Conservation (phyloP, 2,888 invertebrate genomes). For the Drosophila cognata region DNA sequence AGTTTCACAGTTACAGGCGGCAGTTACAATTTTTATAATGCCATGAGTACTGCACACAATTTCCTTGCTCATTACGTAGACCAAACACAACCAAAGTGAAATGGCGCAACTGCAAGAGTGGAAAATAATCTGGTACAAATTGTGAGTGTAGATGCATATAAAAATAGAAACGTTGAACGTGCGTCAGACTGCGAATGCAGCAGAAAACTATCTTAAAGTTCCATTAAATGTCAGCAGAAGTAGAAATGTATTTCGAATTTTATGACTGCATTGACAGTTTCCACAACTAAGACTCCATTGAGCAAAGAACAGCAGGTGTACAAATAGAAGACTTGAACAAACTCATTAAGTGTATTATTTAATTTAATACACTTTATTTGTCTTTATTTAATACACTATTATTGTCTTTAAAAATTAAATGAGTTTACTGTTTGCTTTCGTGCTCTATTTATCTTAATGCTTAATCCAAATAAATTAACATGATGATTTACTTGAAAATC, state of each 20-base stretch:
- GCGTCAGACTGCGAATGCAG: slow-evolving; percentile 26
- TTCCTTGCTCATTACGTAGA: slow-evolving; percentile 65
- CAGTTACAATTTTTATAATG: slow-evolving; percentile 59
- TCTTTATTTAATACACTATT: neutral
- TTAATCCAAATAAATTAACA: slow-evolving; percentile 61
- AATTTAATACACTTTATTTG: neutral
- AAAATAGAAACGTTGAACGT: slow-evolving; percentile 35
- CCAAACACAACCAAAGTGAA: slow-evolving; percentile 54
- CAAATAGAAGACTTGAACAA: neutral
- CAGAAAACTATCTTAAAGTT: slow-evolving; percentile 28
- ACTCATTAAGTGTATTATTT: neutral
- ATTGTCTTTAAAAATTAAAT: neutral
- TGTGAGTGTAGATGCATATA: slow-evolving; percentile 30
- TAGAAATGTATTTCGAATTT: slow-evolving; percentile 19
- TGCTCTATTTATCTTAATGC: slow-evolving; percentile 9
- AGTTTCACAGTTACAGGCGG: slow-evolving; percentile 42
- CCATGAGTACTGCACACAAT: slow-evolving; percentile 48
- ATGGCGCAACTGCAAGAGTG: slow-evolving; percentile 40
- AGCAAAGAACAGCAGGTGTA: neutral
- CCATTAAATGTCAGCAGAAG: slow-evolving; percentile 8
- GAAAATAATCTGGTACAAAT: slow-evolving; percentile 60
- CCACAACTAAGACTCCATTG: neutral
- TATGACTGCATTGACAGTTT: slow-evolving; percentile 3
- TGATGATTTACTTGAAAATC: slow-evolving; percentile 55
- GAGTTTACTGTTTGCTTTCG: slow-evolving; percentile 1